A percentile compares a stretch with the other conserved stretches of the same genome.
These are phyloP conservation scores for Haliaeetus leucogaster DNA, from an alignment of 2,113 vertebrate genomes.

Conservation along the genomic window DNA sequence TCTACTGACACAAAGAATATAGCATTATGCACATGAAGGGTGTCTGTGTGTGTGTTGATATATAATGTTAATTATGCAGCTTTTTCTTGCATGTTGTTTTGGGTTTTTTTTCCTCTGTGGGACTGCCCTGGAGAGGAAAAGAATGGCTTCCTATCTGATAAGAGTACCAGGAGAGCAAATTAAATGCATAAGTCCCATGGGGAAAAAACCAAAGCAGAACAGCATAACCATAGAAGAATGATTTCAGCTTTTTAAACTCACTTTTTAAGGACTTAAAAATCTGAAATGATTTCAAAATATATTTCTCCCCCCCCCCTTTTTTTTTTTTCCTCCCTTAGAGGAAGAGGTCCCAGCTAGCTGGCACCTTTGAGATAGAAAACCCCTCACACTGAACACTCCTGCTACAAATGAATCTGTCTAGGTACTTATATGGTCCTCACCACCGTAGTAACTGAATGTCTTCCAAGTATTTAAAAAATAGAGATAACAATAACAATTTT, in stretches of 20 bases:
- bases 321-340: neutral
- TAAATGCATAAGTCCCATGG: neutral
- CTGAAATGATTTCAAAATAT: too few relatives aligned
- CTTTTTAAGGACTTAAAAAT: neutral
- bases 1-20: neutral
- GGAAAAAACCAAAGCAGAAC: neutral
- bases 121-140: neutral
- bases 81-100: neutral
- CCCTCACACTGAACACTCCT: neutral
- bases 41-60: neutral
- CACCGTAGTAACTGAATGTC: neutral
- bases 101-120: neutral
- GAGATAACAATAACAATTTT: constrained; percentile 54
- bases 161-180: neutral
- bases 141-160: neutral
- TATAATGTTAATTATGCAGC: neutral
- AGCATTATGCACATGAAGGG: neutral
- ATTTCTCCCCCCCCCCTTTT: neutral
- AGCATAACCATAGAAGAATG: neutral
- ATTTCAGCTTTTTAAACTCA: neutral
- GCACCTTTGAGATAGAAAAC: neutral
- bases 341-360: neutral
- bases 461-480: constrained; percentile 66
- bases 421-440: constrained; percentile 56
- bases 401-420: neutral